Evolutionary conservation across 2,797 vertebrate species (phyloP), one percentile per base, ranked within the genome.

Genomic region (Morelia viridis): DNA sequence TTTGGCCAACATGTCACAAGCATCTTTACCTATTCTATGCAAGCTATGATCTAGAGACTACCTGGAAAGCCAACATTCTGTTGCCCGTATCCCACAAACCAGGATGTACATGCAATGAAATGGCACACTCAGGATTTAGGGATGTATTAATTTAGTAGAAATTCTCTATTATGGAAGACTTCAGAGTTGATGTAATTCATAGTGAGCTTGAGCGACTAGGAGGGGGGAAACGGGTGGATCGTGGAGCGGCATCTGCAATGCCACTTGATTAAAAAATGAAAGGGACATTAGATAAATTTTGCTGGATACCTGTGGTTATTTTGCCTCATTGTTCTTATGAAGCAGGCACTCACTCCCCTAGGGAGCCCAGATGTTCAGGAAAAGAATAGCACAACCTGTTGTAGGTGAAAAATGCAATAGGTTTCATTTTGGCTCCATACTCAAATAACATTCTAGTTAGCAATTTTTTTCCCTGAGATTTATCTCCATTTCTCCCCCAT

Each of bases 401-500:
- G 0, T 53, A 65, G 85, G 76, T 92, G 87, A 95, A 53, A 95
- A 94, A 93, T 86, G 26, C 83, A 93, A 24, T 85, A 71, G 76
- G 57, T 53, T 95, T 94, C 68, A 5, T 92, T 94, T 80, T 61
- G 91, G 28, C 68, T 58, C 50, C 19, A 7, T 5, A 89, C 65
- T 61, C 60, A 19, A 56, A 92, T 91, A 71, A 57, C 22, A 94
- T 92, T 94, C 85, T 91, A 13, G 91, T 95, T 91, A 90, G 1
- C 13, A 88, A 50, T 35, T 8, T 0, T 93, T 92, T 93, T 24
- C 76, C 22, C 89, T 88, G 86, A 89, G 89, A 76, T 84, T 88
- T 96, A 31, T 95, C 90, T 53, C 53, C 87, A 91, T 87, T 87
- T 92, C 60, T 86, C 22, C 91, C 8, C 83, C 91, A 2, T 95